Conservation (phyloP, 2,113 vertebrate genomes). For the Syngnathus floridae region DNA sequence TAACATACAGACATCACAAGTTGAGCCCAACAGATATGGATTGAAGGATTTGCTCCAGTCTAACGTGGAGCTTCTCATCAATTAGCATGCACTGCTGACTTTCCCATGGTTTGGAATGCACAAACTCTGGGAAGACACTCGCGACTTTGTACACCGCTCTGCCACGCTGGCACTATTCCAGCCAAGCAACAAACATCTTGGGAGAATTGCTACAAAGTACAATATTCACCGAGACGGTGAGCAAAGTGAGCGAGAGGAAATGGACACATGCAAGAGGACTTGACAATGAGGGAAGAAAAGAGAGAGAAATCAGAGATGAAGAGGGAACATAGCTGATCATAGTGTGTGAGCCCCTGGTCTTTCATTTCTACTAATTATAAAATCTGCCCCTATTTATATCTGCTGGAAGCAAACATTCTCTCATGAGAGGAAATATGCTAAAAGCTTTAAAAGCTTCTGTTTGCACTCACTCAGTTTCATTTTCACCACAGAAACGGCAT, state of each 20-base stretch:
- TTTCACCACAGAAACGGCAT: conserved; percentile 44
- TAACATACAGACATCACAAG: conserved; percentile 44
- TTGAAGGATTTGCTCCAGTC: conserved; percentile 55
- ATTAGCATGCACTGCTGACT: conserved; percentile 41
- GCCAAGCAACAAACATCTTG: conserved; percentile 35
- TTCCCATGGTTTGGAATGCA: conserved; percentile 59
- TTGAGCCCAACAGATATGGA: conserved; percentile 49
- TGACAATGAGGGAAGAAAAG: conserved; percentile 26
- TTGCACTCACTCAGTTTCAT: conserved; percentile 45
- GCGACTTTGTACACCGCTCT: conserved; percentile 36
- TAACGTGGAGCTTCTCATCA: conserved; percentile 36
- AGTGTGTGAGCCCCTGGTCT: conserved; percentile 55
- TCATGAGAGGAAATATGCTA: conserved; percentile 65
- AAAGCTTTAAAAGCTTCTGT: conserved; percentile 50
- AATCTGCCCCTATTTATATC: conserved; percentile 71
- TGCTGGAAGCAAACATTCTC: conserved; percentile 54
- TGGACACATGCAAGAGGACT: conserved; percentile 8
- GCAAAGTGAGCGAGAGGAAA: conserved; percentile 6
- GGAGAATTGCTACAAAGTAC: conserved; percentile 17
- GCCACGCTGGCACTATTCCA: conserved; percentile 47
- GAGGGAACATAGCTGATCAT: conserved; percentile 56
- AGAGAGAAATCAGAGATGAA: conserved; percentile 56
- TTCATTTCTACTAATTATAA: conserved; percentile 69
- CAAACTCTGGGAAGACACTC: conserved; percentile 37
- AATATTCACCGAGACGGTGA: conserved; percentile 20